Conservation (phyloP, 2,113 vertebrate genomes). For the Aspiorhynchus laticeps region DNA sequence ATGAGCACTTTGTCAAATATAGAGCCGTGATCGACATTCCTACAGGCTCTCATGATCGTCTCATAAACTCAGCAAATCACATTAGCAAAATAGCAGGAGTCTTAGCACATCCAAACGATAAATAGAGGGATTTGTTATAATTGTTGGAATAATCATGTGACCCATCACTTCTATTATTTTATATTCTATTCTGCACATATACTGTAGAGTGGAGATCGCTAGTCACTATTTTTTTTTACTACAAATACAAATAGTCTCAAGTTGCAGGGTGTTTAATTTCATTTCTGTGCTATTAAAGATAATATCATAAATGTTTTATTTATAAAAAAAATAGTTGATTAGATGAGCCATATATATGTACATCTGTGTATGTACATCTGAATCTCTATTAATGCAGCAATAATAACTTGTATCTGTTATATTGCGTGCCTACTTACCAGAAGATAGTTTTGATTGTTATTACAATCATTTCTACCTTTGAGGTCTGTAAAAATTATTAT, state of each 20-base stretch:
- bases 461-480: neutral
- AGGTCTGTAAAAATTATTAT: neutral
- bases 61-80: constrained; percentile 39
- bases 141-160: constrained; percentile 11
- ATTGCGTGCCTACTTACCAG: neutral
- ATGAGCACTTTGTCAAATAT: constrained; percentile 64
- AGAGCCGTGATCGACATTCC: constrained; percentile 54
- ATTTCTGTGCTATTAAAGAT: neutral
- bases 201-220: neutral
- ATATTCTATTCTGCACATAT: constrained; percentile 2
- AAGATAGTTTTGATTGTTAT: neutral
- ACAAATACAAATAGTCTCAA: neutral
- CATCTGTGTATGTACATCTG: neutral
- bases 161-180: neutral
- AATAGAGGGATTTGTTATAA: constrained; percentile 45
- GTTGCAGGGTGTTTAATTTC: neutral
- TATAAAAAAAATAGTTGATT: neutral
- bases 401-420: neutral
- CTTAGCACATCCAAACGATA: constrained; percentile 34
- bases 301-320: neutral
- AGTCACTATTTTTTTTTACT: neutral
- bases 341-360: neutral
- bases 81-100: constrained; percentile 30
- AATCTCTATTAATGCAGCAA: neutral
- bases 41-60: constrained; percentile 25